Evolutionary conservation across 2,888 invertebrate genomes (phyloP), one percentile per base, ranked within the genome.

Genomic region (Limnephilus marmoratus): DNA sequence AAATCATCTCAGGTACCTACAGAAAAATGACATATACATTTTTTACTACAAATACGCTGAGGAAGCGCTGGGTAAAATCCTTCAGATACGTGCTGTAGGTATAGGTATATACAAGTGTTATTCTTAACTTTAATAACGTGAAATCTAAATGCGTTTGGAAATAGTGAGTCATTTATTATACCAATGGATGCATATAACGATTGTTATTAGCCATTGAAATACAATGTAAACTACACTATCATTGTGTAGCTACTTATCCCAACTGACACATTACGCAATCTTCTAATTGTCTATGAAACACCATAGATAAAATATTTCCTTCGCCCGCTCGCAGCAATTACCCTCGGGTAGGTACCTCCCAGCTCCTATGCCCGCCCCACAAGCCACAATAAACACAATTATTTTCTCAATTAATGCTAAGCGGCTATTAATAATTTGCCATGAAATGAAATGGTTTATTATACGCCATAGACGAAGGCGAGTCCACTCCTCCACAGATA

Each of bases 201-300:
- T 68, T n/a, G 24, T 68, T 68, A 68, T 68, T n/a, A 68, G 7
- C 68, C 24, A 68, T 68, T 24, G 68, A 68, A 68, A 68, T 68
- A 68, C 9, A 68, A n/a, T 68, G 24, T n/a, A 24, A 68, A 15
- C 53, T n/a, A 68, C 24, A 68, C 7, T 24, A 68, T n/a, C 68
- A 18, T 53, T 53, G 53, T 18, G 53, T 24, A n/a, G 24, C 24
- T 68, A 68, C 68, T 68, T 68, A 68, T n/a, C 37, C 83, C 7
- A 83, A 37, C 37, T 37, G 83, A 41, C 83, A 37, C 34, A 34
- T 83, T 83, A 37, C 83, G 83, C 83, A 41, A 83, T 41, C 83
- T 34, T 24, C 83, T 83, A 83, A 83, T 83, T 83, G 83, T 41
- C 18, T 41, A 83, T 83, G 83, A 83, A 83, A 83, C 37, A 37